Evolutionary conservation across 2,113 vertebrate species (phyloP).

Genomic region (Otis tarda): DNA sequence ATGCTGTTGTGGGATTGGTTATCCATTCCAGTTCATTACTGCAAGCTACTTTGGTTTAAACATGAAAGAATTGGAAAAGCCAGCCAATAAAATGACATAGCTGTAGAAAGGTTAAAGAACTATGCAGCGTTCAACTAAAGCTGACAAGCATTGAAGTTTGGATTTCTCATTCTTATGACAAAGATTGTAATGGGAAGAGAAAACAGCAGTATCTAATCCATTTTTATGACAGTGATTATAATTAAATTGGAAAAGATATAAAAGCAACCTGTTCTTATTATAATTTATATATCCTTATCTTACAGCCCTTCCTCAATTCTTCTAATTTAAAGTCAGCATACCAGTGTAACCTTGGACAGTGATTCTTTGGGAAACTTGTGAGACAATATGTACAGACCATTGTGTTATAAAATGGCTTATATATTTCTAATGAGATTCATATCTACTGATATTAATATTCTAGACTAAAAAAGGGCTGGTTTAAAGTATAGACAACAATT

Average conservation of each 20-base stretch:
- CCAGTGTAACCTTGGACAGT: neutral
- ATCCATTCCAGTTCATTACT: slow-evolving; percentile 25
- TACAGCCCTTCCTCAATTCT: neutral
- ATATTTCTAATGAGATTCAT: neutral
- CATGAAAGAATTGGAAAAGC: neutral
- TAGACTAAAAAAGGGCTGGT: neutral
- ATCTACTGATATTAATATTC: neutral
- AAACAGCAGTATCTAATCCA: slow-evolving; percentile 49
- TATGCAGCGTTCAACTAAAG: neutral
- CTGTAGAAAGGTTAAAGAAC: slow-evolving; percentile 38
- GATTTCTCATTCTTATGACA: slow-evolving; percentile 45
- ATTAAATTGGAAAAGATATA: slow-evolving; percentile 48
- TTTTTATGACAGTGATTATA: slow-evolving; percentile 50
- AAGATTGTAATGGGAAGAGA: slow-evolving; percentile 52
- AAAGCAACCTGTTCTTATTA: slow-evolving; percentile 36
- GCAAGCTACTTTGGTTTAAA: slow-evolving; percentile 3
- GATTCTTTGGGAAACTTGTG: neutral
- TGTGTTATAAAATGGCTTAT: neutral
- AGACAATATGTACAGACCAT: neutral
- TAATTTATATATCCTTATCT: slow-evolving; percentile 41
- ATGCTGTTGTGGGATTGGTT: slow-evolving; percentile 28
- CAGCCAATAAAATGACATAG: slow-evolving; percentile 44
- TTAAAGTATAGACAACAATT: neutral
- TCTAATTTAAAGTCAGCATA: neutral
- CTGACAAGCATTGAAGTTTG: slow-evolving; percentile 39